These are phyloP conservation scores for Hirtodrosophila confusa DNA, from an alignment of 2,888 invertebrate genomes.

Conservation along the genomic window DNA sequence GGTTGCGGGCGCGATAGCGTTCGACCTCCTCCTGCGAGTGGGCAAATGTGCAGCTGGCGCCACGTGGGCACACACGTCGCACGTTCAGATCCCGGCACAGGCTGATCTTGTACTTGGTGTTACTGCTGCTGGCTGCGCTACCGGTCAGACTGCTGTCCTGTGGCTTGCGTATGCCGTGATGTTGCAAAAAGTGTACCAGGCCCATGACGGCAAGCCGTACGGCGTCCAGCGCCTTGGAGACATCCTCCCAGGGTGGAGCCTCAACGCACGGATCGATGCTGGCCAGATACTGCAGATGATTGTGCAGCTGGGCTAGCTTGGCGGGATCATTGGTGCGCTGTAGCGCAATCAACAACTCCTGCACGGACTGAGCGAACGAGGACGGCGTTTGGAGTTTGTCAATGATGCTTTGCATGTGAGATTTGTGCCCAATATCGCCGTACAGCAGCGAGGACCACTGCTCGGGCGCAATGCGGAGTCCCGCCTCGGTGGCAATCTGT, in stretches of 20 bases:
- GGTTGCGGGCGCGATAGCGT: conserved; percentile 89
- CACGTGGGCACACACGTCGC: conserved; percentile 93
- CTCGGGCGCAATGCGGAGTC: conserved; percentile 97
- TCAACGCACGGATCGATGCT: conserved; percentile 93
- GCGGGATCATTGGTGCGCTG: conserved; percentile 94
- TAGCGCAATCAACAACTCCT: conserved; percentile 94
- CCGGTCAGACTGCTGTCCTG: conserved; percentile 85
- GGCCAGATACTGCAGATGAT: conserved; percentile 93
- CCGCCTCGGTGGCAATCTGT: conserved; percentile 98
- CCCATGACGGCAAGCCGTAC: conserved; percentile 90
- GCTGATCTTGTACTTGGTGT: conserved; percentile 94
- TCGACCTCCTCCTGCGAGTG: conserved; percentile 96
- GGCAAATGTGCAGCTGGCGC: conserved; percentile 95
- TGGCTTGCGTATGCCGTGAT: conserved; percentile 89
- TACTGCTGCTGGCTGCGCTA: conserved; percentile 85
- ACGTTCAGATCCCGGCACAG: conserved; percentile 94
- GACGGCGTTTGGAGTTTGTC: conserved; percentile 97
- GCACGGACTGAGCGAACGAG: conserved; percentile 95
- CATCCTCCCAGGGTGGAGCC: conserved; percentile 87
- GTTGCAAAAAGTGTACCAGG: conserved; percentile 90
- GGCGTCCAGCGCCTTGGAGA: conserved; percentile 88
- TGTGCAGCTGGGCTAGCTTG: conserved; percentile 90
- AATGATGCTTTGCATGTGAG: conserved; percentile 97
- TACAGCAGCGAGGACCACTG: conserved; percentile 99
- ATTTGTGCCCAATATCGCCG: conserved; percentile 97